Evolutionary conservation across 2,888 invertebrate species (phyloP).

Genomic region (Lasioglossum lativentre): DNA sequence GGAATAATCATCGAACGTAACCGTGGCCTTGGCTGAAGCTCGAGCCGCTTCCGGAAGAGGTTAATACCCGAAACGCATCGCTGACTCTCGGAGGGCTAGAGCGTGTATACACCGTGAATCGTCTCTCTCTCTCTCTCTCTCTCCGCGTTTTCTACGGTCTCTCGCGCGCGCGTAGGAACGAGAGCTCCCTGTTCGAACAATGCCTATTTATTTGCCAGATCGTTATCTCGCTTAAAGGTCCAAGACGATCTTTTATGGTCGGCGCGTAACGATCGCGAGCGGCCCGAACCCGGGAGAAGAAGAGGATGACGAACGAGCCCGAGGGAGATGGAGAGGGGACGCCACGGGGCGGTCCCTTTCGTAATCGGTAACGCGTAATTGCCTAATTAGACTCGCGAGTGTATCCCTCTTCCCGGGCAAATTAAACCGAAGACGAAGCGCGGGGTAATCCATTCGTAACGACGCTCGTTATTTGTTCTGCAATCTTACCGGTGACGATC

Average conservation of each 20-base stretch:
- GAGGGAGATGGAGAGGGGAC: neutral
- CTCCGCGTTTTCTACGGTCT: constrained; percentile 60
- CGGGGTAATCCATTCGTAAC: constrained; percentile 1
- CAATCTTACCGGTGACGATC: constrained; percentile 18
- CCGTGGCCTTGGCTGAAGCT: constrained; percentile 74
- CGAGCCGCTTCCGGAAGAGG: constrained; percentile 77
- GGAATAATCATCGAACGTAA: constrained; percentile 68
- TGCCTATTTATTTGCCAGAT: constrained; percentile 61
- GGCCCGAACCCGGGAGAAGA: neutral
- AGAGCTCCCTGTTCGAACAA: constrained; percentile 45
- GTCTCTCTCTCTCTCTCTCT: too few relatives aligned
- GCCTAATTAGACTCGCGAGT: neutral
- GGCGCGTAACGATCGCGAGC: constrained; percentile 21
- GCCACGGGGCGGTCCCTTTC: constrained; percentile 1
- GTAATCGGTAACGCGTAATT: constrained; percentile 44
- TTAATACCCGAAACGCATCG: constrained; percentile 84
- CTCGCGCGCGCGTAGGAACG: constrained; percentile 26
- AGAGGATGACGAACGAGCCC: neutral
- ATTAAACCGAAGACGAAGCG: constrained; percentile 34
- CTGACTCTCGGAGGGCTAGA: constrained; percentile 73
- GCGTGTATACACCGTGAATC: constrained; percentile 74
- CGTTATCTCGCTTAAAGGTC: constrained; percentile 49
- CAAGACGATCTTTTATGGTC: constrained; percentile 42
- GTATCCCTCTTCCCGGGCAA: neutral
- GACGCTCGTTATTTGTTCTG: constrained; percentile 12